phyloP scores from a whole-genome alignment of 2,797 vertebrate genomes.

The Pristis pectinata region DNA sequence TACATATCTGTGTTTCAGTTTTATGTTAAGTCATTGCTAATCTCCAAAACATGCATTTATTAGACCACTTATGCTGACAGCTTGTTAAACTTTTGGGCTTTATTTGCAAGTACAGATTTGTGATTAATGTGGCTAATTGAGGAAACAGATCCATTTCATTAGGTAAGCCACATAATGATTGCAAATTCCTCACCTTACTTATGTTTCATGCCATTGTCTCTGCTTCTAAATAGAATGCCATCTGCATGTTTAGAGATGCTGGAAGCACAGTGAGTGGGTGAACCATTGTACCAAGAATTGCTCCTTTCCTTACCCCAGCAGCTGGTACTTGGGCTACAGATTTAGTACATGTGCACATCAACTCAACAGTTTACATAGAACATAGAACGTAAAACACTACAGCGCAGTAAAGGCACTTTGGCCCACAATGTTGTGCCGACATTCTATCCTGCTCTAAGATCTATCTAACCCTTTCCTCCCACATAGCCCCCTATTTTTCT shows the following conservation, averaged over 20 bases:
- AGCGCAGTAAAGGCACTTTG: too few species aligned
- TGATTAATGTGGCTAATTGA: slow-evolving; percentile 31
- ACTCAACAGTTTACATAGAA: not conserved
- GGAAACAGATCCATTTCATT: slow-evolving; percentile 26
- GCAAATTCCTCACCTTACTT: not conserved
- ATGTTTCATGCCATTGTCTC: not conserved
- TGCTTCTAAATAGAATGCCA: not conserved
- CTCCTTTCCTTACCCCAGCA: not conserved
- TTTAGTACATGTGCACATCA: not conserved
- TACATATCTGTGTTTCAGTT: not conserved
- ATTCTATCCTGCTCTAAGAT: too few species aligned
- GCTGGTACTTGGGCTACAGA: not conserved
- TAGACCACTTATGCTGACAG: slow-evolving; percentile 31
- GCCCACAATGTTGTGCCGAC: too few species aligned
- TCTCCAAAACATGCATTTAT: slow-evolving; percentile 35
- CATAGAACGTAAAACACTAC: too few species aligned
- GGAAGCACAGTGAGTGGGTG: not conserved
- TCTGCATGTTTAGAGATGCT: not conserved
- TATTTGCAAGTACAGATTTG: not conserved
- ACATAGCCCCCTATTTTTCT: too few species aligned
- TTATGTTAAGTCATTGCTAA: slow-evolving; percentile 24
- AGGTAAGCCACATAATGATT: slow-evolving; percentile 1
- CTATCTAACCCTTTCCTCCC: too few species aligned
- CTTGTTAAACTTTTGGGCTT: slow-evolving; percentile 31
- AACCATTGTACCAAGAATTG: not conserved